phyloP scores from a whole-genome alignment of 2,113 vertebrate species.

The Plestiodon gilberti region DNA sequence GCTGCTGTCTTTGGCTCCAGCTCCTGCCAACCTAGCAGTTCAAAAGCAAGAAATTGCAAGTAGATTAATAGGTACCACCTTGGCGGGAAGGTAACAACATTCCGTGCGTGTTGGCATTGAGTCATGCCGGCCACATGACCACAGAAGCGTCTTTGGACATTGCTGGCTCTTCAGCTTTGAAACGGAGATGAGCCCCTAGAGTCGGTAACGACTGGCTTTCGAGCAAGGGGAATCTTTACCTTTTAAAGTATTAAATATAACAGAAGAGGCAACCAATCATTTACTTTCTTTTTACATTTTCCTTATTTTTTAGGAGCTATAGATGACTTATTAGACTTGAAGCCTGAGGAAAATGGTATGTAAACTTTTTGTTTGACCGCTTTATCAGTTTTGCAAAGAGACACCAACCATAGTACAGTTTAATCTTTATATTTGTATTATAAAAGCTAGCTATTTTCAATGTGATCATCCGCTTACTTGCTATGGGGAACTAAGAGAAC shows the following conservation, averaged over 20 bases:
- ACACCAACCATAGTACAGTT: constrained; percentile 14
- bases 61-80: no score
- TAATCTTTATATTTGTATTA: constrained; percentile 1
- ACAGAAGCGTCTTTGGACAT: no score
- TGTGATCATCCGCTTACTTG: not conserved
- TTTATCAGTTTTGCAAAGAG: constrained; percentile 38
- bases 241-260: not conserved
- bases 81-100: no score
- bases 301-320: constrained; percentile 57
- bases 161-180: no score
- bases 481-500: constrained; percentile 25
- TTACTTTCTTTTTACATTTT: constrained; percentile 38
- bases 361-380: constrained; percentile 9
- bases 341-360: constrained; percentile 77
- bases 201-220: no score
- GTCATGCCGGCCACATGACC: no score
- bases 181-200: no score
- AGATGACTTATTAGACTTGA: constrained; percentile 77
- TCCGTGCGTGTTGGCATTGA: no score
- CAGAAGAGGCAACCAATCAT: constrained; percentile 14
- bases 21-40: no score
- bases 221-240: no score
- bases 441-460: constrained; percentile 8
- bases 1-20: no score
- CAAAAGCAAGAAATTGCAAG: no score